Base-by-base conservation (phyloP, 2,113 vertebrate species). In the Limanda limanda region DNA sequence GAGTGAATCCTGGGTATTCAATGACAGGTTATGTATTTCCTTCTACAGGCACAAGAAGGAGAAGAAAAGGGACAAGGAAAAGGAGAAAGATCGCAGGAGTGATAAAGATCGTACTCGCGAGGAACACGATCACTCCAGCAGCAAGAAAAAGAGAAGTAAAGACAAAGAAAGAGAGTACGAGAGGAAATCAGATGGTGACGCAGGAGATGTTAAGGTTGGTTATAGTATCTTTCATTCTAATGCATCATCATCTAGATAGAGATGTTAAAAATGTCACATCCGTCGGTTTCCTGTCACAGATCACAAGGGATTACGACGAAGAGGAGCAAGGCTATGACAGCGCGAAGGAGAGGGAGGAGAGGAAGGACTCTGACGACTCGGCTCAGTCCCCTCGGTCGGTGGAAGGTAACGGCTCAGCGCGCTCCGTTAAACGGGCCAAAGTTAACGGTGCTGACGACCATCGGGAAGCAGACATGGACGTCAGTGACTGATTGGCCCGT, bases 291-390 rank as follows among this genome's bases (percentile, higher is more conserved):
- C 57, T 73, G 23, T 23, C 23, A 21, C 96, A 99, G 97, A 96
- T 99, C 86, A 99, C 97, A 67, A 95, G 97, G 86, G 96, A 99
- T 88, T 99, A 99, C 0, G 97, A 99, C 1, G 97, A 98, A 86
- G 97, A 99, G 70, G 97, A 99, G 25, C 97, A 98, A 78, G 97
- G 97, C 12, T 99, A 99, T 1, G 97, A 97, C 95, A 98, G 97
- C 13, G 97, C 96, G 81, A 97, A 98, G 75, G 97, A 98, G 80
- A 68, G 96, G 79, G 58, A 93, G 92, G 69, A 95, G 4, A 95
- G 95, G 86, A 95, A 96, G 74, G 86, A 90, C 48, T 86, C 92
- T 0, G 96, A 97, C 3, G 87, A 92, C 72, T 93, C 95, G 2
- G 92, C 93, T 60, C 92, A 94, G 59, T 93, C 92, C 57, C 91